Conservation (phyloP, 2,888 invertebrate species). For the Luffia ferchaultella region DNA sequence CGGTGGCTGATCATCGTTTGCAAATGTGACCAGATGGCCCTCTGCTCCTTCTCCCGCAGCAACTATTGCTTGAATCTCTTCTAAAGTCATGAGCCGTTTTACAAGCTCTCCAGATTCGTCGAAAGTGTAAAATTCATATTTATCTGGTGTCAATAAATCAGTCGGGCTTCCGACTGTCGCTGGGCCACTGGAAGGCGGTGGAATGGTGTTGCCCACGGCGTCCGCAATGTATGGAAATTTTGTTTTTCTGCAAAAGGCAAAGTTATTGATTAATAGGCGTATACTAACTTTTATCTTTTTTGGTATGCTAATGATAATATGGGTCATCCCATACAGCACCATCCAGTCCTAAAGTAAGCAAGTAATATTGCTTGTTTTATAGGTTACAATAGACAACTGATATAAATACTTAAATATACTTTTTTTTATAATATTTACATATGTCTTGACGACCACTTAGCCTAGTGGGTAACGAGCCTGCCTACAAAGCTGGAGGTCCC, state of each 20-base stretch:
- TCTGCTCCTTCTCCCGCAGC: slow-evolving; percentile 81
- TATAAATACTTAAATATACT: no score
- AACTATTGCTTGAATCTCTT: slow-evolving; percentile 86
- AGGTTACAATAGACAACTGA: no score
- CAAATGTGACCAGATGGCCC: slow-evolving; percentile 53
- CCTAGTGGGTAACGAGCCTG: no score
- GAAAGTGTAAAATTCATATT: slow-evolving; percentile 88
- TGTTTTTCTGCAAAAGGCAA: slow-evolving; percentile 36
- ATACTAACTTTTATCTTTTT: no score
- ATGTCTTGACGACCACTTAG: no score
- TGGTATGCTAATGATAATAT: no score
- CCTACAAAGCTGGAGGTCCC: no score
- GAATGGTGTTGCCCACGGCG: slow-evolving; percentile 72
- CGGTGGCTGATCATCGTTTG: slow-evolving; percentile 54
- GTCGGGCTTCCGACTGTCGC: slow-evolving; percentile 81
- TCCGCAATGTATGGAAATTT: slow-evolving; percentile 70
- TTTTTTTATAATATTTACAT: no score
- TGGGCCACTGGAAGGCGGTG: slow-evolving; percentile 67
- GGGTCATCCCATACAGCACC: no score
- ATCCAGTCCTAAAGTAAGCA: no score
- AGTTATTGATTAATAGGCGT: no score
- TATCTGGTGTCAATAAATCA: slow-evolving; percentile 79
- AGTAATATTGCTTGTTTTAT: no score
- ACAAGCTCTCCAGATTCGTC: slow-evolving; percentile 85
- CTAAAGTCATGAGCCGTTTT: slow-evolving; percentile 83